Evolutionary conservation across 92 coral and sea anemone genomes (phyloP).

Genomic region (Virgularia gustaviana): DNA sequence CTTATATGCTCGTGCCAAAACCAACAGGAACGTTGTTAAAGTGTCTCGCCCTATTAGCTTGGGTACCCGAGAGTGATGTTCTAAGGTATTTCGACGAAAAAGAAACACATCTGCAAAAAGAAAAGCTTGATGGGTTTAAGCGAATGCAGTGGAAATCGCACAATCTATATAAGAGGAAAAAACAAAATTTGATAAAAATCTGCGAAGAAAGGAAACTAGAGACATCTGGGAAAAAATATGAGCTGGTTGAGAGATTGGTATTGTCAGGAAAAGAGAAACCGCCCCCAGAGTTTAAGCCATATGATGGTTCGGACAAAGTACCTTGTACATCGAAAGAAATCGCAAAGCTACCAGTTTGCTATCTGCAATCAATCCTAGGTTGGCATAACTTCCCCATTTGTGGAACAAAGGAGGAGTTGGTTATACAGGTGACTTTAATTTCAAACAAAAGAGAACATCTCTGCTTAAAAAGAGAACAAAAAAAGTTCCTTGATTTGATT

Average conservation of each 20-base stretch:
- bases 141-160: slow-evolving; percentile 58
- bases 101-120: slow-evolving; percentile 29
- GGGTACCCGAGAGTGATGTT: slow-evolving; percentile 49
- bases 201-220: slow-evolving; percentile 23
- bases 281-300: neutral
- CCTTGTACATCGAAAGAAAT: slow-evolving; percentile 24
- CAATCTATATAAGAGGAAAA: slow-evolving; percentile 35
- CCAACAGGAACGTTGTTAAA: slow-evolving; percentile 25
- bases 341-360: slow-evolving; percentile 3
- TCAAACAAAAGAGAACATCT: slow-evolving; percentile 31
- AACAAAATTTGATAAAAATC: slow-evolving; percentile 17
- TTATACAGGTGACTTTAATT: slow-evolving; percentile 9
- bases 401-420: slow-evolving; percentile 28
- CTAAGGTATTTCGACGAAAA: slow-evolving; percentile 29
- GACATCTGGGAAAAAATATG: neutral
- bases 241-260: slow-evolving; percentile 25
- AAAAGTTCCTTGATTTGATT: slow-evolving; percentile 27
- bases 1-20: slow-evolving; percentile 29
- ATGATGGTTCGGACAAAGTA: slow-evolving; percentile 1
- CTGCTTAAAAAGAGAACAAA: slow-evolving; percentile 31
- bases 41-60: slow-evolving; percentile 26
- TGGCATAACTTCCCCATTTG: slow-evolving; percentile 14
- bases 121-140: slow-evolving; percentile 29
- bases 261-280: slow-evolving; percentile 14
- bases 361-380: slow-evolving; percentile 11